Evolutionary conservation across 2,888 invertebrate genomes (phyloP), one percentile per base, ranked within the genome.

Genomic region (Eurois occulta): DNA sequence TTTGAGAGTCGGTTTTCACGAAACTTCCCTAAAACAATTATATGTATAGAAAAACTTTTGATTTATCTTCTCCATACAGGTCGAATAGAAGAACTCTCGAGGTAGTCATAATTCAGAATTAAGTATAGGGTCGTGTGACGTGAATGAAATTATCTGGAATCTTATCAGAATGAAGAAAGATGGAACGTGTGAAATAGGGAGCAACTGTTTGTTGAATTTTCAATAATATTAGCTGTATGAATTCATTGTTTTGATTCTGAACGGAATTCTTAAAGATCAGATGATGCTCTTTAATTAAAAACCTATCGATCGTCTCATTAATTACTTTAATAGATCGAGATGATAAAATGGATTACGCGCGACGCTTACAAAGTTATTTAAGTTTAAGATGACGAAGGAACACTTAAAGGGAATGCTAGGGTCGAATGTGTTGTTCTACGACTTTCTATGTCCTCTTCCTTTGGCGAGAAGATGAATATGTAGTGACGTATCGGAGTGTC

Each of bases 401-500:
- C 35, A 72, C 35, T 35, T 16, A 48, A 35, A 38, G n/a, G 21
- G 21, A 55, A 52, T 70, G 7, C 16, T 28, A 32, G 58, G 24
- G 35, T 35, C 18, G 16, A 67, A 55, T 28, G 38, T 21, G 6
- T 67, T 10, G 11, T 21, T 21, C 10, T 21, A 24, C 1, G n/a
- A n/a, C 8, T 8, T 60, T 32, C 16, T n/a, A n/a, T 76, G 35
- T 11, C 10, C 13, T 58, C 46, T n/a, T 82, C 10, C 13, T 21
- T 35, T 32, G 7, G 38, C 32, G 32, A 10, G n/a, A 72, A 46
- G 16, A 72, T 46, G 35, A 67, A 48, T 32, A 21, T 48, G 64
- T 43, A 62, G 70, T 81, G 67, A 72, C 16, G 43, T 72, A 75
- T 38, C 68, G 64, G 69, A 78, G 78, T 68, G 82, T 80, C 79